Evolutionary conservation across 2,888 invertebrate genomes (phyloP).

Genomic region (Saturnia japonica): DNA sequence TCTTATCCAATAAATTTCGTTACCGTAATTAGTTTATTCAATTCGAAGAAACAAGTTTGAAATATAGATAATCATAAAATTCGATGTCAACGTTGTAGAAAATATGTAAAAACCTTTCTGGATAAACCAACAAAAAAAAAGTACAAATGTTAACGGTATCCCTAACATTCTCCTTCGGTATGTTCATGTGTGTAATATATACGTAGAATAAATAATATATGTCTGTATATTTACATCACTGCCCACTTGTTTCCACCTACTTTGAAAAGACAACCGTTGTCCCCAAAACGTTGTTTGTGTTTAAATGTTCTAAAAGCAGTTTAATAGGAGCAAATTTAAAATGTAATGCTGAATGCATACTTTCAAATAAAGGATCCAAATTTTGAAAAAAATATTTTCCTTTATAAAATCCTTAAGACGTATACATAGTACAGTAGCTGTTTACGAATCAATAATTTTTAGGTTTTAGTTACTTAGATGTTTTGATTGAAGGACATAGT

Average conservation of each 20-base stretch:
- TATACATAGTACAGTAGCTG: too few relatives aligned
- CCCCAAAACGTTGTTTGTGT: constrained; percentile 60
- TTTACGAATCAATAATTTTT: too few relatives aligned
- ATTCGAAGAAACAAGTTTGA: neutral
- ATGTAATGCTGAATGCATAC: constrained; percentile 19
- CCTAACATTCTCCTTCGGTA: constrained; percentile 43
- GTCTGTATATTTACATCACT: constrained; percentile 34
- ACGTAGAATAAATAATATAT: constrained; percentile 28
- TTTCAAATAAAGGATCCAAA: constrained; percentile 8
- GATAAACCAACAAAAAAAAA: neutral
- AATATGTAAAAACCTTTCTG: neutral
- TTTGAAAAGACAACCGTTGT: constrained; percentile 46
- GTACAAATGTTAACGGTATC: constrained; percentile 45
- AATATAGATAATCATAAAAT: constrained; percentile 2
- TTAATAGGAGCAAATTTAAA: constrained; percentile 18
- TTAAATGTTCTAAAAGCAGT: constrained; percentile 41
- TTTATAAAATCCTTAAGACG: too few relatives aligned
- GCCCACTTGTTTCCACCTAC: constrained; percentile 39
- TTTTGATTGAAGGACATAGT: too few relatives aligned
- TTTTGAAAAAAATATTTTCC: neutral
- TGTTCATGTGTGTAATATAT: constrained; percentile 30
- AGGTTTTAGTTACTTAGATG: too few relatives aligned
- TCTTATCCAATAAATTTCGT: neutral
- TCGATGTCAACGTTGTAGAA: neutral
- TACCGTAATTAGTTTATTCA: neutral